Percentiles rank a stretch among this genome's conserved stretches.
phyloP scores from a whole-genome alignment of 2,888 invertebrate species.

The Chalcosyrphus nemorum region DNA sequence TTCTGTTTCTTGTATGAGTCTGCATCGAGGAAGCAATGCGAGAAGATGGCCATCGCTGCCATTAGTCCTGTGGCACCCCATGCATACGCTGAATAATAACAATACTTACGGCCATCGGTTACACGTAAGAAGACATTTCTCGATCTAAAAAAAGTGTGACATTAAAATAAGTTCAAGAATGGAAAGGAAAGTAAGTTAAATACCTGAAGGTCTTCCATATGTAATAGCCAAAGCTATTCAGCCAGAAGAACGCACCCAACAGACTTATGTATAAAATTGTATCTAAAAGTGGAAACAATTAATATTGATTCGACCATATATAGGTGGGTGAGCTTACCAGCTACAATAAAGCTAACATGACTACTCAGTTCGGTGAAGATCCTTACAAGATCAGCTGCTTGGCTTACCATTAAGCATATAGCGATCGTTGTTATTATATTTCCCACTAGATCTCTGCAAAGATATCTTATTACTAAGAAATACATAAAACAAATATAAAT shows the following conservation, averaged over 20 bases:
- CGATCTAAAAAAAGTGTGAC: conserved; percentile 83
- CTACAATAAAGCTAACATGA: conserved; percentile 90
- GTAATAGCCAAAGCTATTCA: conserved; percentile 92
- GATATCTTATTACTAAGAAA: background rate
- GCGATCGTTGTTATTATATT: conserved; percentile 93
- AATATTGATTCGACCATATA: background rate
- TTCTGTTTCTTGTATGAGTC: conserved; percentile 83
- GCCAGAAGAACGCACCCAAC: conserved; percentile 92
- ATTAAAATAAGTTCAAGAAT: background rate
- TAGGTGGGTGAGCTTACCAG: conserved; percentile 84
- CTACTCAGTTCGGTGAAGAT: conserved; percentile 91
- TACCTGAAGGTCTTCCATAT: conserved; percentile 94
- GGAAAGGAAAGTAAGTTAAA: background rate
- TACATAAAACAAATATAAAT: background rate
- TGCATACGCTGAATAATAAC: conserved; percentile 92
- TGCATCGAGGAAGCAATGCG: conserved; percentile 89
- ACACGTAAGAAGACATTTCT: conserved; percentile 92
- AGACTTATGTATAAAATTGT: conserved; percentile 89
- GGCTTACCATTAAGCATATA: conserved; percentile 89
- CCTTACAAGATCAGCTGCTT: conserved; percentile 89
- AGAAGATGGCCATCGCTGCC: conserved; percentile 89
- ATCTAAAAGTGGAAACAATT: conserved; percentile 84
- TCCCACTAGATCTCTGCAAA: conserved; percentile 87
- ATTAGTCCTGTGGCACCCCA: conserved; percentile 89
- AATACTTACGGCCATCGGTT: conserved; percentile 93